A percentile compares a stretch with the other conserved stretches of the same genome.
phyloP scores from a whole-genome alignment of 1,140 invertebrate genomes.

The Orius insidiosus region DNA sequence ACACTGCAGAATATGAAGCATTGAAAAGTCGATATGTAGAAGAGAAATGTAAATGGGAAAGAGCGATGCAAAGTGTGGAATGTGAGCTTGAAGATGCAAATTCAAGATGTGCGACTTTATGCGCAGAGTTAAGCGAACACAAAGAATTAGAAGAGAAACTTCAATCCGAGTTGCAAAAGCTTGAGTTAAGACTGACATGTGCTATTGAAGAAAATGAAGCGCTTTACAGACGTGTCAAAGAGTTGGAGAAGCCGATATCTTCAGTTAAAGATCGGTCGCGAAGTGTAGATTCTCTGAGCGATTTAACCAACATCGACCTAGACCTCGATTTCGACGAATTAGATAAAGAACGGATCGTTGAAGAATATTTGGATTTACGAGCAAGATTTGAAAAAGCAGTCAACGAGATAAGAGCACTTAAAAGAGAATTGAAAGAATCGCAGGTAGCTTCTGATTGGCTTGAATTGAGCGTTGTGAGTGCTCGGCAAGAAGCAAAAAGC shows the following conservation, averaged over 20 bases:
- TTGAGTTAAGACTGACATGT: too few relatives aligned
- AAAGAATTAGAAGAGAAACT: too few relatives aligned
- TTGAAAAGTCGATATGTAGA: slow-evolving; percentile 31
- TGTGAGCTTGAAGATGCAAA: slow-evolving; percentile 40
- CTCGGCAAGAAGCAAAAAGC: too few relatives aligned
- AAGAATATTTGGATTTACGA: slow-evolving; percentile 59
- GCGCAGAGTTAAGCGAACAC: too few relatives aligned
- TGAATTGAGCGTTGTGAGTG: too few relatives aligned
- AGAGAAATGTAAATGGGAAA: slow-evolving; percentile 45
- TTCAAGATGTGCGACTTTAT: slow-evolving; percentile 40
- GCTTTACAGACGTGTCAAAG: slow-evolving; percentile 46
- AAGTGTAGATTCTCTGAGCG: too few relatives aligned
- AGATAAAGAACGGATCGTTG: slow-evolving; percentile 50
- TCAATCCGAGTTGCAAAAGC: too few relatives aligned
- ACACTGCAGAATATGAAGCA: slow-evolving; percentile 45
- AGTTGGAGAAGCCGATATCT: slow-evolving; percentile 33
- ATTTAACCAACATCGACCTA: too few relatives aligned
- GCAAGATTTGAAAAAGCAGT: slow-evolving; percentile 64
- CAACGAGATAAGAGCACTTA: too few relatives aligned
- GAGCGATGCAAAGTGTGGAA: slow-evolving; percentile 39
- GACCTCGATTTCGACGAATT: too few relatives aligned
- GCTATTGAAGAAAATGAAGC: slow-evolving; percentile 65
- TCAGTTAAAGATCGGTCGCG: slow-evolving; percentile 26
- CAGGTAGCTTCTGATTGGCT: too few relatives aligned
- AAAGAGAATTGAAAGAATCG: too few relatives aligned